Conservation (phyloP, 2,113 vertebrate genomes). For the Phaetusa simplex region DNA sequence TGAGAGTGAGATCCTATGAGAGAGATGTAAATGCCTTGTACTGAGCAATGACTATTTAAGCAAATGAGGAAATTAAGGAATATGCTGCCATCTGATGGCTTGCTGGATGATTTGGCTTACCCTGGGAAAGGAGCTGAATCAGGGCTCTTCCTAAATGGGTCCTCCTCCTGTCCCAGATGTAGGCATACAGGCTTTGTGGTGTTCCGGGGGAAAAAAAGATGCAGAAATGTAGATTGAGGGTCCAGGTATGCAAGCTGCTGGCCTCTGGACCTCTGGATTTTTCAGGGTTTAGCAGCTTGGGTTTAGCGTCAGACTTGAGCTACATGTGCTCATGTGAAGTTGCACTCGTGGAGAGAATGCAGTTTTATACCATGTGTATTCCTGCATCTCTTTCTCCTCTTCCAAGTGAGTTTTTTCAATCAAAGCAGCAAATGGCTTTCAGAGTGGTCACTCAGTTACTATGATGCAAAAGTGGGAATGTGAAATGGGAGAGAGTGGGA, state of each 20-base stretch:
- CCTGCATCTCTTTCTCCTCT: not conserved
- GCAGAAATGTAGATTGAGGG: not conserved
- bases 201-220: not conserved
- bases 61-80: not conserved
- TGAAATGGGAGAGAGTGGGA: not conserved
- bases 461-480: not conserved
- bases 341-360: not conserved
- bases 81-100: not conserved
- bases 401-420: not conserved
- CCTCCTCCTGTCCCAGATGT: not conserved
- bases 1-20: not conserved
- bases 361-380: not conserved
- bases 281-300: not conserved
- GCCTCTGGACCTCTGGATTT: not conserved
- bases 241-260: not conserved
- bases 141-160: not conserved
- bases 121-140: not conserved
- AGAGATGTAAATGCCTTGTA: not conserved
- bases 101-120: not conserved
- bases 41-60: not conserved
- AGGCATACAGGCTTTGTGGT: not conserved
- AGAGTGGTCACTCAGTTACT: not conserved
- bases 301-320: not conserved
- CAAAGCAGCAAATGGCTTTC: not conserved
- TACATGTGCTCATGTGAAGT: accelerated